A percentile compares a stretch with the other conserved stretches of the same genome.
phyloP scores from a whole-genome alignment of 2,797 vertebrate species.

The Rostrhamus sociabilis region DNA sequence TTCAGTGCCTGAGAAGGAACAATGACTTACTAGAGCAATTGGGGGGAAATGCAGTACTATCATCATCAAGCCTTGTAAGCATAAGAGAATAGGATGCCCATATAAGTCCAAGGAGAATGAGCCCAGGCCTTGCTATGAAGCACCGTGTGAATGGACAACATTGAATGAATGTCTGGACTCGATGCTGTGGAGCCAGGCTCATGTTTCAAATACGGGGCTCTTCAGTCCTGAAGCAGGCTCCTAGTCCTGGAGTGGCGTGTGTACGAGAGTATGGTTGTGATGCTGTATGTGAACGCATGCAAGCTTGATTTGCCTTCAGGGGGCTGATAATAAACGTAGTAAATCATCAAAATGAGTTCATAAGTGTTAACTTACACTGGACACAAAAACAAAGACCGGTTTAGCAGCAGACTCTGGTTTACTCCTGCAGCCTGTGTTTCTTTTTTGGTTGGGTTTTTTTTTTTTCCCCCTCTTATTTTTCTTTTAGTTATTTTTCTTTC shows the following conservation, averaged over 20 bases:
- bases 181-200: slow-evolving; percentile 86
- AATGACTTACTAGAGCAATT: slow-evolving; percentile 83
- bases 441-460: slow-evolving; percentile 7
- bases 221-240: slow-evolving; percentile 83
- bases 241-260: slow-evolving; percentile 86
- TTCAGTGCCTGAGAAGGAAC: slow-evolving; percentile 85
- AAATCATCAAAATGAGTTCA: slow-evolving; percentile 83
- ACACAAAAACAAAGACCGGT: slow-evolving; percentile 85
- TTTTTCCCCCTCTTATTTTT: slow-evolving; percentile 23
- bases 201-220: slow-evolving; percentile 83
- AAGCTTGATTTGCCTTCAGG: slow-evolving; percentile 86
- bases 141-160: slow-evolving; percentile 91
- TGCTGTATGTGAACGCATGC: slow-evolving; percentile 93
- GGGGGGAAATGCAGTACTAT: slow-evolving; percentile 84
- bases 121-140: slow-evolving; percentile 89
- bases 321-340: slow-evolving; percentile 85
- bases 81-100: slow-evolving; percentile 76
- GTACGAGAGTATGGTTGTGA: slow-evolving; percentile 85
- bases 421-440: slow-evolving; percentile 90
- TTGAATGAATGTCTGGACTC: slow-evolving; percentile 94
- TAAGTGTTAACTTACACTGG: slow-evolving; percentile 94
- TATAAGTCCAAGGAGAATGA: slow-evolving; percentile 75
- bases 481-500: slow-evolving; percentile 77
- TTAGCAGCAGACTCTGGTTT: slow-evolving; percentile 90
- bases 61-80: slow-evolving; percentile 89